phyloP scores from a whole-genome alignment of 2,113 vertebrate genomes.

The Anas platyrhynchos region DNA sequence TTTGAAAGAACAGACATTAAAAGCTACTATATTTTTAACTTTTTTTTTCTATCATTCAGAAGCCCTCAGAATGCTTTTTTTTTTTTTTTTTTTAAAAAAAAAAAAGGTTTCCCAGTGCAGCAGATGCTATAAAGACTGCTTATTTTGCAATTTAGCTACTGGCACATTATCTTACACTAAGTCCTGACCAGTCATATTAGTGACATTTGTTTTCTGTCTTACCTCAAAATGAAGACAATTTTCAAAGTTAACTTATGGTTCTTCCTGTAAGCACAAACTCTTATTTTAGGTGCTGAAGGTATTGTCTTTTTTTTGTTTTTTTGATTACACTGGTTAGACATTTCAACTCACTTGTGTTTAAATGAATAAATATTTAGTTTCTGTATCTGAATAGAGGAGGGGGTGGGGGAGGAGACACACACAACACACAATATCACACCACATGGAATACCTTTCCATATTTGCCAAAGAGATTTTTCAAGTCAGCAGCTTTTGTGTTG shows the following conservation, averaged over 20 bases:
- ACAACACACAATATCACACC: neutral
- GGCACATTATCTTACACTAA: neutral
- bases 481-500: slow-evolving; percentile 97
- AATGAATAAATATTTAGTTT: neutral
- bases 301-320: neutral
- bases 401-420: neutral
- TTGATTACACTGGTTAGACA: neutral
- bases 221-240: neutral
- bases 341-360: neutral
- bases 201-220: neutral
- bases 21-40: neutral
- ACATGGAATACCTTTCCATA: slow-evolving; percentile 90
- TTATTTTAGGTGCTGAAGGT: neutral
- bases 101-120: neutral
- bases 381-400: neutral
- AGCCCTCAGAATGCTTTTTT: neutral
- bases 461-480: slow-evolving; percentile 99
- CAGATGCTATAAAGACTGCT: neutral
- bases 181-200: neutral
- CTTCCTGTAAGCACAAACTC: neutral
- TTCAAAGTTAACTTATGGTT: neutral
- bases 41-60: neutral
- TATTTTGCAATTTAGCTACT: neutral
- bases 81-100: neutral
- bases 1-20: neutral